phyloP scores from a whole-genome alignment of 2,888 invertebrate genomes.

The Drosophila pseudotakahashii region DNA sequence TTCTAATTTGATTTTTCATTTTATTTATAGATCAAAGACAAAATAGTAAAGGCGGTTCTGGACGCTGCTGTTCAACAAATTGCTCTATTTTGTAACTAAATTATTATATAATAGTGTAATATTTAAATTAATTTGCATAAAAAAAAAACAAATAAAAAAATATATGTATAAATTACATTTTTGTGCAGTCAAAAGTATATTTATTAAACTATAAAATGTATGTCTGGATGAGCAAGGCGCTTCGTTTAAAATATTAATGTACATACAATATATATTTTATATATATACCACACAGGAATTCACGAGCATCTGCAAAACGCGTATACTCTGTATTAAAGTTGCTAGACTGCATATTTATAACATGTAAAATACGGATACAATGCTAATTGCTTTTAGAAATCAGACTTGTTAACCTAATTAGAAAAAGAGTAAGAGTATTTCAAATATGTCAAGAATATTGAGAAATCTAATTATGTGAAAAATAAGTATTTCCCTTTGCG shows the following conservation, averaged over 20 bases:
- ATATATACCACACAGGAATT: constrained; percentile 38
- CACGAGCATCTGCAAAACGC: constrained; percentile 37
- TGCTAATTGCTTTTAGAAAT: constrained; percentile 44
- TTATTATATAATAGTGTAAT: constrained; percentile 47
- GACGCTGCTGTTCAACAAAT: constrained; percentile 96
- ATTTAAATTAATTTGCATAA: constrained; percentile 38
- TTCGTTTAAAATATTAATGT: constrained; percentile 32
- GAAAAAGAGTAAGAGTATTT: constrained; percentile 21
- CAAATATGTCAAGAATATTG: constrained; percentile 15
- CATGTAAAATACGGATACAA: constrained; percentile 41
- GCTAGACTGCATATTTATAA: constrained; percentile 45
- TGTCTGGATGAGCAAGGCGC: constrained; percentile 29
- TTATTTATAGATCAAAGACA: constrained; percentile 93
- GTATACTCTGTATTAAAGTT: constrained; percentile 42
- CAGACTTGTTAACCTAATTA: constrained; percentile 38
- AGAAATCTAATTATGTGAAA: constrained; percentile 24
- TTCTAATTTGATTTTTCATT: constrained; percentile 10
- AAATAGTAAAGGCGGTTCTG: constrained; percentile 97
- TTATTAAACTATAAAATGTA: constrained; percentile 34
- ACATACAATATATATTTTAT: constrained; percentile 41
- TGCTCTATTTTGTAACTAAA: constrained; percentile 95
- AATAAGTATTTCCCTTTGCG: constrained; percentile 16
- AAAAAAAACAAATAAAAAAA: constrained; percentile 11
- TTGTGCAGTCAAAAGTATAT: constrained; percentile 40
- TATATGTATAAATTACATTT: constrained; percentile 25